Base-by-base conservation (phyloP, 2,888 invertebrate species). In the Heliconius aoede region DNA sequence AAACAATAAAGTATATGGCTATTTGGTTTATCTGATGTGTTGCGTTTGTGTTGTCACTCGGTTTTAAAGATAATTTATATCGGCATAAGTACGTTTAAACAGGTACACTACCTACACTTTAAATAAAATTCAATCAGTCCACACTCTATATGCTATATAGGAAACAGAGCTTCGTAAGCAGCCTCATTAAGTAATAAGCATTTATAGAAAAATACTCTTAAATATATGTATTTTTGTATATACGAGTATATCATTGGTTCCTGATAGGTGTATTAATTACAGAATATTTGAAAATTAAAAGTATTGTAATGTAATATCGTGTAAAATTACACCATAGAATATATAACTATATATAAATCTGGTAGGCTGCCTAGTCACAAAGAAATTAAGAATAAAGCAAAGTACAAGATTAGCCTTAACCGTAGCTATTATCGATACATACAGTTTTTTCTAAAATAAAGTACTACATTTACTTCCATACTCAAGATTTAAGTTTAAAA, bases 1-100 rank as follows among this genome's bases (percentile, higher is more conserved):
- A 74, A 30, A 60, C 60, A 68, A 51, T 30, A 73, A 55, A 74
- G 40, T 74, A 40, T 65, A 36, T 40, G 26, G 36, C n/a, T 67
- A 40, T 58, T n/a, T 58, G 32, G 18, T 26, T 36, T 67, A 40
- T 40, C 21, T 60, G 26, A 65, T 15, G 62, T 24, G 28, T 74
- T 24, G 5, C 18, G 40, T 60, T 67, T 40, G 9, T 64, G 5
- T 30, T 11, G 55, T 65, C n/a, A 32, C n/a, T 62, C 24, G 26
- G 21, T 21, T 46, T 51, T 21, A 51, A 51, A 51, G 26, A 3
- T 30, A 51, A 15, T 28, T 36, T 65, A 40, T 15, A n/a, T 24
- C n/a, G n/a, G n/a, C n/a, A 58, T 24, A 24, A 11, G 1, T 58
- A n/a, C 58, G 1, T 13, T 24, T 58, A 11, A 13, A 11, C 11